Conservation (phyloP, 64 coral and sea anemone genomes). For the Acropora yongei region DNA sequence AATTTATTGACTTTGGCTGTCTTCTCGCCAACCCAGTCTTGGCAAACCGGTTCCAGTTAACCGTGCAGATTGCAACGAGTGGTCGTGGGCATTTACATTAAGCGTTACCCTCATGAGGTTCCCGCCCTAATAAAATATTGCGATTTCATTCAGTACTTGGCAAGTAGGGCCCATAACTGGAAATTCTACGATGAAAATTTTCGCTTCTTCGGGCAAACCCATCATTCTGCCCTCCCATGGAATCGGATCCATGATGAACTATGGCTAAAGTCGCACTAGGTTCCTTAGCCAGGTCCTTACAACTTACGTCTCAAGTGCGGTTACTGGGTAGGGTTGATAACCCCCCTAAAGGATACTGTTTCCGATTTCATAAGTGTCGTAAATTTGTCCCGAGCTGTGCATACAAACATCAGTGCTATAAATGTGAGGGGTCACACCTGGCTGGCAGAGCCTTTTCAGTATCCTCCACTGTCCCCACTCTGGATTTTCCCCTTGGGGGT, state of each 20-base stretch:
- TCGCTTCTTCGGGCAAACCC: constrained; percentile 41
- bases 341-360: constrained; percentile 27
- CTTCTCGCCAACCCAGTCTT: constrained; percentile 17
- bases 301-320: not conserved
- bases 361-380: constrained; percentile 4
- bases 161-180: not conserved
- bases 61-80: constrained; percentile 13
- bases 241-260: constrained; percentile 25
- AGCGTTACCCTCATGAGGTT: not conserved
- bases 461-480: constrained; percentile 41
- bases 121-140: constrained; percentile 1
- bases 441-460: constrained; percentile 32
- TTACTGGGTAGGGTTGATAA: not conserved
- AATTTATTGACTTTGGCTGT: constrained; percentile 27
- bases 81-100: constrained; percentile 41
- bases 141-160: constrained; percentile 16
- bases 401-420: constrained; percentile 31
- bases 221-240: constrained; percentile 19
- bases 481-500: constrained; percentile 9
- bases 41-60: constrained; percentile 8
- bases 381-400: constrained; percentile 7
- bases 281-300: not conserved
- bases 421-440: constrained; percentile 26
- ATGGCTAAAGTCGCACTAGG: constrained; percentile 32
- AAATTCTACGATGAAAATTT: constrained; percentile 64